These are phyloP conservation scores for Carduelis carduelis DNA, from an alignment of 2,797 vertebrate species.

Conservation along the genomic window DNA sequence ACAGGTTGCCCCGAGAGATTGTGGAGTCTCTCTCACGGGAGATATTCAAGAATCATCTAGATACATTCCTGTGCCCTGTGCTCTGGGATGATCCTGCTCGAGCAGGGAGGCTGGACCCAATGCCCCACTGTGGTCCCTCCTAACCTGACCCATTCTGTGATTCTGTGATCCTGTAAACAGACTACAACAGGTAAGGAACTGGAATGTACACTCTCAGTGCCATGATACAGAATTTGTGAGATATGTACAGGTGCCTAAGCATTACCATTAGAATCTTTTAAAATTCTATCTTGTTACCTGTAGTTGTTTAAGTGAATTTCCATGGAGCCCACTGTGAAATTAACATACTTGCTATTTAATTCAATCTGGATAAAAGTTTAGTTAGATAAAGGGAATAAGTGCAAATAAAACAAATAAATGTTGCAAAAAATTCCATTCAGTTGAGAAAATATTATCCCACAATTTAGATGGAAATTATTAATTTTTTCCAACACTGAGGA, in stretches of 20 bases:
- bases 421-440: slow-evolving; percentile 24
- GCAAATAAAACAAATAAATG: slow-evolving; percentile 17
- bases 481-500: slow-evolving; percentile 3
- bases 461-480: slow-evolving; percentile 25
- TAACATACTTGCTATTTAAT: background rate
- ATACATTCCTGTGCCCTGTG: background rate
- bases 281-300: background rate
- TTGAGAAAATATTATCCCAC: slow-evolving; percentile 15
- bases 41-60: background rate
- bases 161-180: background rate
- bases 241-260: background rate
- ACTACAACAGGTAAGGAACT: background rate
- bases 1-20: background rate
- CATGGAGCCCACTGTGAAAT: background rate
- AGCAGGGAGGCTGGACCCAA: background rate
- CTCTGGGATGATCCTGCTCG: too few relatives aligned
- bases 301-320: background rate
- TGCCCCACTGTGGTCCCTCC: background rate
- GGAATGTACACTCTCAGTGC: background rate
- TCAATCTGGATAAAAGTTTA: background rate
- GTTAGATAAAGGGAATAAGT: background rate
- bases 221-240: background rate
- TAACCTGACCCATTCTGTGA: background rate
- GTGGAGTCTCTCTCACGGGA: background rate
- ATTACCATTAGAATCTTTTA: background rate